Evolutionary conservation across 2,797 vertebrate species (phyloP).

Genomic region (Poeciliopsis presidionis): DNA sequence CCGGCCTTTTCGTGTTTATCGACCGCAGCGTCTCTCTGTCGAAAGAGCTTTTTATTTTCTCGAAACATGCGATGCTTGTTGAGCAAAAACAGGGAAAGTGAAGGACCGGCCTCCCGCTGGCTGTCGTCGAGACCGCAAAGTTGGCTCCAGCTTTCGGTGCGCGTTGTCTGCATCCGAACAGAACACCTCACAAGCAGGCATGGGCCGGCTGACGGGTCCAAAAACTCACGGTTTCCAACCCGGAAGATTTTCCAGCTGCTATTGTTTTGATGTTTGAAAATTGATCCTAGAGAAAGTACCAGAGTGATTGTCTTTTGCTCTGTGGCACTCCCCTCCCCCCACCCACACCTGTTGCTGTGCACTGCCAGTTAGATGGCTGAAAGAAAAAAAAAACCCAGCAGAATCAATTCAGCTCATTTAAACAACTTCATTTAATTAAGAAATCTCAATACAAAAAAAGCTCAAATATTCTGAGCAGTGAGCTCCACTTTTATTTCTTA

Average conservation of each 20-base stretch:
- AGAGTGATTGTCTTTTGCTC: background rate
- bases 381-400: background rate
- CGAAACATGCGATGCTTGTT: background rate
- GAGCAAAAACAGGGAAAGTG: background rate
- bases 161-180: conserved; percentile 46
- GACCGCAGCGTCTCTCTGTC: conserved; percentile 23
- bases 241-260: background rate
- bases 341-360: conserved; percentile 1
- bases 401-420: no score
- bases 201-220: background rate
- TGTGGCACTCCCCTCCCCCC: background rate
- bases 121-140: conserved; percentile 34
- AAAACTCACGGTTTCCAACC: background rate
- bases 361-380: background rate
- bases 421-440: background rate
- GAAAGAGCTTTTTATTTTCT: background rate
- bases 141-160: conserved; percentile 62
- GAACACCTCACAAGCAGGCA: conserved; percentile 15
- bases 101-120: conserved; percentile 36
- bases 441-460: background rate
- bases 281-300: background rate
- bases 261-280: background rate
- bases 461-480: background rate
- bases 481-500: background rate
- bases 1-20: conserved; percentile 24